These are phyloP conservation scores for Thymelicus lineola DNA, from an alignment of 2,888 invertebrate species.

Conservation along the genomic window DNA sequence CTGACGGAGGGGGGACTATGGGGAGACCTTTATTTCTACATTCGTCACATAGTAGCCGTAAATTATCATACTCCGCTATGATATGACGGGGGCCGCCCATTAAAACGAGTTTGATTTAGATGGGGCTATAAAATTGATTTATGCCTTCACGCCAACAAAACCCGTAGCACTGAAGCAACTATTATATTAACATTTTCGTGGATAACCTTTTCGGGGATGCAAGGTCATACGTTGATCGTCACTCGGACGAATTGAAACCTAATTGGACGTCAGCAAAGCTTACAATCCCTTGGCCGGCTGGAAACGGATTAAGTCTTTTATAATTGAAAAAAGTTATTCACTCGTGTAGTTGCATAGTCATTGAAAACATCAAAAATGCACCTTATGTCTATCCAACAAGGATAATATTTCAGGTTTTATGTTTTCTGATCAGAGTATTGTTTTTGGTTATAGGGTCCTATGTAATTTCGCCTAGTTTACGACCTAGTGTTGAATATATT, in stretches of 20 bases:
- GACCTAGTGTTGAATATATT: constrained; percentile 71
- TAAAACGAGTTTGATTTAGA: constrained; percentile 86
- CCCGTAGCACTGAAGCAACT: constrained; percentile 84
- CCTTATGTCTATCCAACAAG: constrained; percentile 52
- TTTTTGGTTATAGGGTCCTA: constrained; percentile 76
- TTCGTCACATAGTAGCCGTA: constrained; percentile 86
- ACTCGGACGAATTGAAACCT: constrained; percentile 38
- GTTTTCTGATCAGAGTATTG: constrained; percentile 66
- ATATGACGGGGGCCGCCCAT: constrained; percentile 86
- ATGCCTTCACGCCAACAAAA: constrained; percentile 85
- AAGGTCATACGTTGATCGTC: constrained; percentile 63
- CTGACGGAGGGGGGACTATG: constrained; percentile 56
- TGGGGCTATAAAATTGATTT: constrained; percentile 86
- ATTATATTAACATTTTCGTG: constrained; percentile 86
- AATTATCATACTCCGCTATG: constrained; percentile 86
- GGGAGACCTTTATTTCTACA: constrained; percentile 84
- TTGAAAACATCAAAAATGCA: constrained; percentile 53
- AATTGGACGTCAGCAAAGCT: not conserved
- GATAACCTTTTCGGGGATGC: constrained; percentile 76
- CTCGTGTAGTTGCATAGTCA: constrained; percentile 76
- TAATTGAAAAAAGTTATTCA: constrained; percentile 80
- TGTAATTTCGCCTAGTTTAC: constrained; percentile 80
- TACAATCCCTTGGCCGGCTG: not conserved
- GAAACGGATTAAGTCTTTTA: constrained; percentile 74
- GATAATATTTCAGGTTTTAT: constrained; percentile 49